Evolutionary conservation across 1,140 invertebrate species (phyloP).

Genomic region (Spodoptera frugiperda): DNA sequence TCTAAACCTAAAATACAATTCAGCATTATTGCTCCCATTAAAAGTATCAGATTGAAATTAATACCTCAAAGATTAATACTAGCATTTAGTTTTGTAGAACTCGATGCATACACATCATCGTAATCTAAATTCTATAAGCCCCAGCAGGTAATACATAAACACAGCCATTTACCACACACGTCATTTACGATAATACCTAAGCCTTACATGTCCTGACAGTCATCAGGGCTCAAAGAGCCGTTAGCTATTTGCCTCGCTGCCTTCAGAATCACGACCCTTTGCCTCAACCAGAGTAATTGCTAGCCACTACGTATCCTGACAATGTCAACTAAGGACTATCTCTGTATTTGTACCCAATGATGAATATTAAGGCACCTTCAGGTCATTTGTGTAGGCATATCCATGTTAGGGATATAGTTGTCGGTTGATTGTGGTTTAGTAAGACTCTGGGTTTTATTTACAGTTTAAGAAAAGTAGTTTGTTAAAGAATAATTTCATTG

Average conservation of each 20-base stretch:
- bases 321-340: conserved; percentile 23
- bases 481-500: too few relatives aligned
- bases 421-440: too few relatives aligned
- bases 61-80: too few relatives aligned
- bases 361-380: conserved; percentile 6
- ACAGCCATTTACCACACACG: not conserved
- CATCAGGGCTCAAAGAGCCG: conserved; percentile 22
- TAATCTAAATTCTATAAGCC: not conserved
- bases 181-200: not conserved
- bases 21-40: too few relatives aligned
- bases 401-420: too few relatives aligned
- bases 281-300: conserved; percentile 22
- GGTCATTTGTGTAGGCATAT: not conserved
- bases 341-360: conserved; percentile 15
- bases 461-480: too few relatives aligned
- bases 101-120: too few relatives aligned
- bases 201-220: not conserved
- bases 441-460: too few relatives aligned
- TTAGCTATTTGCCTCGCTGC: conserved; percentile 5
- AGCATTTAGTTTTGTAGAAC: too few relatives aligned
- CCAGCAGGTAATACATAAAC: not conserved
- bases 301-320: not conserved
- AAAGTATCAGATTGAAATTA: too few relatives aligned
- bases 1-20: too few relatives aligned
- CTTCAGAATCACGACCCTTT: conserved; percentile 11